Evolutionary conservation across 1,140 invertebrate genomes (phyloP).

Genomic region (Musca domestica): DNA sequence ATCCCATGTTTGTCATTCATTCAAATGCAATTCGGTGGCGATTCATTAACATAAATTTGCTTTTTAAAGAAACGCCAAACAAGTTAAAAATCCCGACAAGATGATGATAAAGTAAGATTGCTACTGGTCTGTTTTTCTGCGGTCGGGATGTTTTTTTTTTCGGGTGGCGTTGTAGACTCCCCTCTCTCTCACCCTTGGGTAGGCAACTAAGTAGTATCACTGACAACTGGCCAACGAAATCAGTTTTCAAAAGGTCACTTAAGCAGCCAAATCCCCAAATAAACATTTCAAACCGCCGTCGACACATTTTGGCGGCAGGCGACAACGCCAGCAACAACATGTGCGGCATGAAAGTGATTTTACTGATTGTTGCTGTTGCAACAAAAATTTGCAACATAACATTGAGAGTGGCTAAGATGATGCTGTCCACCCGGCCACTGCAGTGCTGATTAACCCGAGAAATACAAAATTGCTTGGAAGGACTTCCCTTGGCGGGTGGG

Average conservation of each 20-base stretch:
- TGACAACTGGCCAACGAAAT: not conserved
- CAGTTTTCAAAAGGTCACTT: constrained; percentile 10
- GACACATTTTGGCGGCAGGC: not conserved
- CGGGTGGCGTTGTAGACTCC: not conserved
- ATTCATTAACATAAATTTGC: constrained; percentile 23
- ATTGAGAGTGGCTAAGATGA: not conserved
- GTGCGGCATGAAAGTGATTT: constrained; percentile 21
- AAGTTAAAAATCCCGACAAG: constrained; percentile 4
- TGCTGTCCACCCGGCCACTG: too few species aligned
- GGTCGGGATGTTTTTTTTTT: too few species aligned
- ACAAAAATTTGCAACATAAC: not conserved
- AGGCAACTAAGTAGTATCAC: not conserved
- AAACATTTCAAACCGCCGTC: not conserved
- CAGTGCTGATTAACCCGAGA: not conserved
- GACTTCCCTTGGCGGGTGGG: not conserved
- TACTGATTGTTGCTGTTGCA: not conserved
- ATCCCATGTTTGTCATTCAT: constrained; percentile 6
- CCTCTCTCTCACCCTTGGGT: not conserved
- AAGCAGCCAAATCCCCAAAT: not conserved
- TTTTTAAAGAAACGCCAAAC: constrained; percentile 18
- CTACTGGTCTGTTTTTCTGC: too few species aligned
- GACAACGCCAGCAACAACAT: constrained; percentile 8
- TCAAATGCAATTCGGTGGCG: constrained; percentile 5
- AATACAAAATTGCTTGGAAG: not conserved
- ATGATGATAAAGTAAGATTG: not conserved